phyloP scores from a whole-genome alignment of 2,113 vertebrate species.

The Casuarius casuarius region DNA sequence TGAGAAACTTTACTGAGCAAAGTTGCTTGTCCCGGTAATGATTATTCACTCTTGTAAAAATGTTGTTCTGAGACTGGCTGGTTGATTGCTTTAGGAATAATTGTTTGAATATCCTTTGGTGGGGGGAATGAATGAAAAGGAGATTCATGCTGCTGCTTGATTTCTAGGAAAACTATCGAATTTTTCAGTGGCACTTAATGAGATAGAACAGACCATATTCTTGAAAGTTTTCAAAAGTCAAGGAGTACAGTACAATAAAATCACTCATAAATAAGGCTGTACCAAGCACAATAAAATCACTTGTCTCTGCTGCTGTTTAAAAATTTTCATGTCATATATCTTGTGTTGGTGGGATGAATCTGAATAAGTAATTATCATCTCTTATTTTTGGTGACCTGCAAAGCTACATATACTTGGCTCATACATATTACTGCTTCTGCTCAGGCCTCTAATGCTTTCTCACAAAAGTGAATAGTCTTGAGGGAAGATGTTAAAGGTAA shows the following conservation, averaged over 20 bases:
- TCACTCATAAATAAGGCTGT: neutral
- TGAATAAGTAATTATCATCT: neutral
- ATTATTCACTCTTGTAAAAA: neutral
- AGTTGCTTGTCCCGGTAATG: slow-evolving; percentile 1
- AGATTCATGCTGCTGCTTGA: neutral
- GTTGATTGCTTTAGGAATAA: neutral
- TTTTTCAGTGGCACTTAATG: neutral
- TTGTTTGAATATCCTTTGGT: neutral
- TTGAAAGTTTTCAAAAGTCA: neutral
- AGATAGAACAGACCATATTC: neutral
- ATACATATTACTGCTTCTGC: neutral
- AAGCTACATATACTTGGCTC: neutral
- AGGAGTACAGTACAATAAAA: neutral
- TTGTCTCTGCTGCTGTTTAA: neutral
- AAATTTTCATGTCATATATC: neutral
- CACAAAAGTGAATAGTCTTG: neutral
- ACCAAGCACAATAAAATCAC: neutral
- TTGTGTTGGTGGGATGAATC: neutral
- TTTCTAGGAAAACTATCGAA: neutral
- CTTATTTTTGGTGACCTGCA: neutral
- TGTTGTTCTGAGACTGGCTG: neutral
- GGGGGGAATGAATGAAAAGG: neutral
- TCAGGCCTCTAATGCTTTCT: neutral
- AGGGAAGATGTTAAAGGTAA: neutral
- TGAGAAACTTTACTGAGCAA: neutral